phyloP scores from a whole-genome alignment of 2,888 invertebrate genomes.

The Hyposoter dolosus region DNA sequence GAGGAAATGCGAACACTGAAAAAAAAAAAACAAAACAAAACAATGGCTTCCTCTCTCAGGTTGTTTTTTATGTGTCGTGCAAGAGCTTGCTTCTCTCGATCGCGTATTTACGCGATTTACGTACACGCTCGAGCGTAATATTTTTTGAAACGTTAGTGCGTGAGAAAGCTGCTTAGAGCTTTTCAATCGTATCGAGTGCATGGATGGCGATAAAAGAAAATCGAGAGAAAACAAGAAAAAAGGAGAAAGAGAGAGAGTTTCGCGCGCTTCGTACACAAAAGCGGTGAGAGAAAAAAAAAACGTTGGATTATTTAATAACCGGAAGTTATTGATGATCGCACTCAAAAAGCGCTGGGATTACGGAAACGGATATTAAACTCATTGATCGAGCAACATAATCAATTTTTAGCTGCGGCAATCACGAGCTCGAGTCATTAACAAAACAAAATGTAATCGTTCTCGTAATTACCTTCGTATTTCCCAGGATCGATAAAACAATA shows the following conservation, averaged over 20 bases:
- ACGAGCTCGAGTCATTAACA: background rate
- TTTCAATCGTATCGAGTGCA: conserved; percentile 26
- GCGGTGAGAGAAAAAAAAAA: conserved; percentile 43
- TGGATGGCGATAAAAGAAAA: conserved; percentile 12
- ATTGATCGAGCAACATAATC: conserved; percentile 61
- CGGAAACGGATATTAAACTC: conserved; percentile 27
- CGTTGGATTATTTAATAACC: conserved; percentile 53
- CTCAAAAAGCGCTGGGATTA: conserved; percentile 3
- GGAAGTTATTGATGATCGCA: conserved; percentile 27
- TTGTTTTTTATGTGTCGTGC: conserved; percentile 24
- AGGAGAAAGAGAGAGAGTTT: background rate
- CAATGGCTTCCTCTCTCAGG: conserved; percentile 46
- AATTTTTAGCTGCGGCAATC: conserved; percentile 41
- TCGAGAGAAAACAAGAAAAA: background rate
- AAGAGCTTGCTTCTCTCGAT: conserved; percentile 41
- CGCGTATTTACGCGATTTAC: conserved; percentile 1
- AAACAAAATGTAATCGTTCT: conserved; percentile 12
- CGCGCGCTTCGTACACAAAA: conserved; percentile 53
- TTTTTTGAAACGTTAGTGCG: conserved; percentile 52
- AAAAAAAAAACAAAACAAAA: background rate
- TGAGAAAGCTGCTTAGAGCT: conserved; percentile 38
- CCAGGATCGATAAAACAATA: conserved; percentile 35
- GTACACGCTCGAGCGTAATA: conserved; percentile 39
- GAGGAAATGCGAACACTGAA: background rate
- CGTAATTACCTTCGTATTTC: conserved; percentile 13